Evolutionary conservation across 2,888 invertebrate genomes (phyloP).

Genomic region (Siphlonurus alternatus): DNA sequence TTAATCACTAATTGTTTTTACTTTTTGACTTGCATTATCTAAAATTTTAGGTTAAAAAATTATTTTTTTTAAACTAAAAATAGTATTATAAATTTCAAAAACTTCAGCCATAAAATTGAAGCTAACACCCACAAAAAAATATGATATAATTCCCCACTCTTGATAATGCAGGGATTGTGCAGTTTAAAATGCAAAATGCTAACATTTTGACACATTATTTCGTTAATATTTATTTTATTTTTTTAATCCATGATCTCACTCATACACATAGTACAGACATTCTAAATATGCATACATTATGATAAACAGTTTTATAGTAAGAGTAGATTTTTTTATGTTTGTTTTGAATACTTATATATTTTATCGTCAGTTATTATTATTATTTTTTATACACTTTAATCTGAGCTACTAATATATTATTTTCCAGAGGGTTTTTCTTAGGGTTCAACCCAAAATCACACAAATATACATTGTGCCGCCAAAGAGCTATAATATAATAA

Average conservation of each 20-base stretch:
- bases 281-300: constrained; percentile 3
- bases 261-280: constrained; percentile 1
- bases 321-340: neutral
- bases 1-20: neutral
- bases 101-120: too few relatives aligned
- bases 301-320: neutral
- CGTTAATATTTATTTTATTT: neutral
- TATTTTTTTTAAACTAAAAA: too few relatives aligned
- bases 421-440: neutral
- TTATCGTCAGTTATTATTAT: neutral
- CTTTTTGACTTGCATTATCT: too few relatives aligned
- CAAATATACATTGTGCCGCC: neutral
- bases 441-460: neutral
- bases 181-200: neutral
- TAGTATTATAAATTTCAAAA: too few relatives aligned
- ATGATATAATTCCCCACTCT: neutral
- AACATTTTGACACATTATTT: constrained; percentile 1
- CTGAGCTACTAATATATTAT: neutral
- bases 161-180: neutral
- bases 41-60: too few relatives aligned
- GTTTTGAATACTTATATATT: neutral
- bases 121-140: too few relatives aligned
- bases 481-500: neutral
- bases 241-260: neutral
- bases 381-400: neutral